Percentiles rank a stretch among this genome's conserved stretches.
phyloP scores from a whole-genome alignment of 2,888 invertebrate species.

The Tipula vernalis region DNA sequence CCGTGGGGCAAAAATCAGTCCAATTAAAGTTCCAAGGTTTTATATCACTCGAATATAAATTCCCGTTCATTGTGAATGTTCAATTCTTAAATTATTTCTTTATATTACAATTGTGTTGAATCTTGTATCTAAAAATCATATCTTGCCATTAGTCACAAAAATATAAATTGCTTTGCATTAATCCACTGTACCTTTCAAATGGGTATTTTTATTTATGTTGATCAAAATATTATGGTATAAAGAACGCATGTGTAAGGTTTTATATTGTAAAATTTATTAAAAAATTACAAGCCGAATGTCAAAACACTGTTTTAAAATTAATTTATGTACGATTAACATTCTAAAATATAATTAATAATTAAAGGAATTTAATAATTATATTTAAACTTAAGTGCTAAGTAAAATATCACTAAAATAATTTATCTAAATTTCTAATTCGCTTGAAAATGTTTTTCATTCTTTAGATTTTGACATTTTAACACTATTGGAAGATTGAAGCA shows the following conservation, averaged over 20 bases:
- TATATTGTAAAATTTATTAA: background rate
- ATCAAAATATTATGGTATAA: background rate
- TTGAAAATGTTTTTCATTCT: background rate
- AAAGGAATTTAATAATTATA: background rate
- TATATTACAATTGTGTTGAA: background rate
- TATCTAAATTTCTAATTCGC: background rate
- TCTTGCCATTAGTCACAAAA: background rate
- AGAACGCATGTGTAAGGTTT: background rate
- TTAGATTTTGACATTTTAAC: background rate
- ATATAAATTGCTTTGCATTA: background rate
- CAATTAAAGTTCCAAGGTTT: slow-evolving; percentile 48
- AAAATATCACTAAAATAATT: background rate
- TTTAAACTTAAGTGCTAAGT: background rate
- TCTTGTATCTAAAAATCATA: background rate
- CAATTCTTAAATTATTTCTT: background rate
- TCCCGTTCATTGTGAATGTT: background rate
- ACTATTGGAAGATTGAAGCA: background rate
- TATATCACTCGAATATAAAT: slow-evolving; percentile 10
- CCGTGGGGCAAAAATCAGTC: slow-evolving; percentile 61
- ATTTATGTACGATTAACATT: background rate
- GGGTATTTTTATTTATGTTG: background rate
- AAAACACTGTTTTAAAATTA: background rate
- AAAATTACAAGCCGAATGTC: background rate
- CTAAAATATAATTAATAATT: background rate
- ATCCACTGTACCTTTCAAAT: background rate